Evolutionary conservation across 2,113 vertebrate species (phyloP), one percentile per base, ranked within the genome.

Genomic region (Chaenocephalus aceratus): DNA sequence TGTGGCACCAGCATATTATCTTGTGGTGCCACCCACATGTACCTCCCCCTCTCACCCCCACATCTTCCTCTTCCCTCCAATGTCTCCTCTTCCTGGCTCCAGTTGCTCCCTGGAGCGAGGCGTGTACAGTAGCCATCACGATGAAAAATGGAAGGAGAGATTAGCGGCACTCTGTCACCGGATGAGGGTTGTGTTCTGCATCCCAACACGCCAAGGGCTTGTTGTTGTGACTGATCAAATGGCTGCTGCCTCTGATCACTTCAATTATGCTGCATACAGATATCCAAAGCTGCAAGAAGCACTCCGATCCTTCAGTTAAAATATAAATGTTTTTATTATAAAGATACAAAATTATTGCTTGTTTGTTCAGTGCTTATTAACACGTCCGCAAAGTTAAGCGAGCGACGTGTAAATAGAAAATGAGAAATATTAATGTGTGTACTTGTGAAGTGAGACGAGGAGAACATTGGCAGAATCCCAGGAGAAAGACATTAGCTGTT

Each of bases 131-230:
- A 77, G 48, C 64, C 44, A 72, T 77, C 76, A 76, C 14, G 23
- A 57, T 91, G 75, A 92, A 85, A 92, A 88, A 91, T 90, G 77
- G 59, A 89, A 73, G 10, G 15, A 18, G 82, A 87, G 84, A 91
- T 92, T 82, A 87, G 82, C 30, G 18, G 79, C 75, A 76, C 61
- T 90, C 89, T 90, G 91, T 88, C 83, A 84, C 68, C 0, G 62
- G 86, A 60, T 54, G 57, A 72, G 65, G n/a, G 69, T 46, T 45
- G 59, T 59, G 86, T 72, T 87, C 73, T 80, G 41, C 66, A 53
- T 72, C 75, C 74, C 45, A 52, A 72, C 58, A 74, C 11, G 81
- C 79, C 79, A 34, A 64, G 79, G 72, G 77, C 65, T 71, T 79
- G 74, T 83, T 88, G 81, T 76, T 84, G 74, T 83, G 83, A 86